Conservation (phyloP, 2,797 vertebrate species). For the Bothrops alternatus region DNA sequence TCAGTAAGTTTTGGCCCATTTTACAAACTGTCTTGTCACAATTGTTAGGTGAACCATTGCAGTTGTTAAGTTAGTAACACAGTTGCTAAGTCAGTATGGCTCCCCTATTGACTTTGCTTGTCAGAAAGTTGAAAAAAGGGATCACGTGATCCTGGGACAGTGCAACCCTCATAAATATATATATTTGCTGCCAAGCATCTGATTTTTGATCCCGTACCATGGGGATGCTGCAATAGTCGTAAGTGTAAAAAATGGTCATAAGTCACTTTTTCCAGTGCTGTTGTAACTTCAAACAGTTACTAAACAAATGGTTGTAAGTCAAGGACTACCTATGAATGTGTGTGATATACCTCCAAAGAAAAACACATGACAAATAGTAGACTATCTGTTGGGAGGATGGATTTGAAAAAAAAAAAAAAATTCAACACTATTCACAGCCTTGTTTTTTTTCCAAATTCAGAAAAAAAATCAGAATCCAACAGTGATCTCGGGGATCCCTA, state of each 20-base stretch:
- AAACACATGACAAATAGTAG: constrained; percentile 33
- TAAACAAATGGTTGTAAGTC: background rate
- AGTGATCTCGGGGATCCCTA: background rate
- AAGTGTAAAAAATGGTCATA: background rate
- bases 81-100: background rate
- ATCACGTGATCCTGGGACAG: background rate
- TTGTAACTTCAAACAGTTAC: background rate
- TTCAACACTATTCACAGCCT: background rate
- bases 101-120: background rate
- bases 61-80: background rate
- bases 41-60: background rate
- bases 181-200: background rate
- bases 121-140: background rate
- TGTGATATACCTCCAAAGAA: constrained; percentile 7
- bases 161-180: background rate
- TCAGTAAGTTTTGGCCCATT: background rate
- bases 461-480: background rate
- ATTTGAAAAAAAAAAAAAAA: background rate
- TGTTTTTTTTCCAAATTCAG: background rate
- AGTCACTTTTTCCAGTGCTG: background rate
- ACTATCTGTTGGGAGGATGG: background rate
- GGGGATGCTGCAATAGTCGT: background rate
- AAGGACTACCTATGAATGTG: background rate
- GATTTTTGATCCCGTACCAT: background rate
- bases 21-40: background rate